Conservation (phyloP, 2,797 vertebrate genomes). For the Macropus fuliginosus region DNA sequence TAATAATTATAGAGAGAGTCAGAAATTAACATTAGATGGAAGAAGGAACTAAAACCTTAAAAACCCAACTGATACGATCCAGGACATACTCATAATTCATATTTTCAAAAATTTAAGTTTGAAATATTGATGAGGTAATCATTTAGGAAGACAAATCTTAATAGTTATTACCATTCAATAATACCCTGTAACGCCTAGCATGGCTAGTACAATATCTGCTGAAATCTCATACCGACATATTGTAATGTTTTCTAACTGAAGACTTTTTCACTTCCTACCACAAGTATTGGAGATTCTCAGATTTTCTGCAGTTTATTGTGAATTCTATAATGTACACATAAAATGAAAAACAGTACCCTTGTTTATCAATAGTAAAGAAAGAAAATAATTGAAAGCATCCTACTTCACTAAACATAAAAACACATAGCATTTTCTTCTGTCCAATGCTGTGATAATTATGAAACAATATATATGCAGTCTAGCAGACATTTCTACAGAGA, state of each 20-base stretch:
- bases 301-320: neutral
- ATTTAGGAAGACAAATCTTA: neutral
- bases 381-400: conserved; percentile 1
- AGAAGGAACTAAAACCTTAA: conserved; percentile 26
- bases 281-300: neutral
- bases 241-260: neutral
- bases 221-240: neutral
- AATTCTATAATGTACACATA: neutral
- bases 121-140: neutral
- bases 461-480: conserved; percentile 23
- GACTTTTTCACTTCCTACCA: neutral
- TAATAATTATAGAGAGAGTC: conserved; percentile 51
- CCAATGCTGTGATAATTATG: neutral
- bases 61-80: neutral
- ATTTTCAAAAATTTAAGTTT: neutral
- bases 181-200: neutral
- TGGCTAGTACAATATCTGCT: neutral
- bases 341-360: neutral
- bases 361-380: neutral
- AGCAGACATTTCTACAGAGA: neutral
- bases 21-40: conserved; percentile 46
- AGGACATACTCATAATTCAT: neutral
- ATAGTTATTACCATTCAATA: neutral
- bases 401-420: conserved; percentile 21
- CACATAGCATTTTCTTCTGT: neutral